A percentile compares a stretch with the other conserved stretches of the same genome.
phyloP scores from a whole-genome alignment of 2,113 vertebrate species.

The Nothoprocta pentlandii region DNA sequence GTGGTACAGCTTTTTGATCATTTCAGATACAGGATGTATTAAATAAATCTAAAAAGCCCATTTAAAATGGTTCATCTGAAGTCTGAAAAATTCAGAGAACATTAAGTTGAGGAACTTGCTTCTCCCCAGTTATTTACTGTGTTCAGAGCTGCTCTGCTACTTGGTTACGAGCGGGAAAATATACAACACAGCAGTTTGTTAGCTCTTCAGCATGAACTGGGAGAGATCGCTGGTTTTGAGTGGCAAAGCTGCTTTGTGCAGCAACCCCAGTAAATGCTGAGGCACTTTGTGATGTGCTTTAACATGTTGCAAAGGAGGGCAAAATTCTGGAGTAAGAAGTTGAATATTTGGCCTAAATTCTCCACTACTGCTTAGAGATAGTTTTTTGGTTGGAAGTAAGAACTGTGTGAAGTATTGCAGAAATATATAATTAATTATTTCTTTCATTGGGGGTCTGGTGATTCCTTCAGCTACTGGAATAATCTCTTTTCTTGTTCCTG shows the following conservation, averaged over 20 bases:
- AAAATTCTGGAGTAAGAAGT: neutral
- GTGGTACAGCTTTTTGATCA: slow-evolving; percentile 20
- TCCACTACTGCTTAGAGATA: neutral
- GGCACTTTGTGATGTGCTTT: accelerated
- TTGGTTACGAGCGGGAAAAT: neutral
- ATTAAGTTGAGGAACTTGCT: neutral
- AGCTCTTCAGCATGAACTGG: accelerated
- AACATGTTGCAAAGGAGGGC: neutral
- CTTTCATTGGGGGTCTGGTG: neutral
- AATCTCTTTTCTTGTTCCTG: neutral
- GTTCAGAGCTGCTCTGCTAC: neutral
- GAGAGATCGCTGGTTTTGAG: neutral
- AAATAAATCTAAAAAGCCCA: neutral
- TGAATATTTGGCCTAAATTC: neutral
- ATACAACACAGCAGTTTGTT: accelerated
- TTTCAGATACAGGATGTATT: neutral
- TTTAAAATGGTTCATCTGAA: neutral
- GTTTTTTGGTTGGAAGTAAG: neutral
- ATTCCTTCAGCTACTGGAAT: accelerated
- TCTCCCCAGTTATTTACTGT: neutral
- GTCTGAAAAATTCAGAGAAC: neutral
- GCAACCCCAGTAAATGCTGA: neutral
- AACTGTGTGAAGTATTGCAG: neutral
- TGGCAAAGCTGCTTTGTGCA: neutral
- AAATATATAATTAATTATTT: neutral